Percentiles rank a stretch among this genome's conserved stretches.
These are phyloP conservation scores for Rhinogobio ventralis DNA, from an alignment of 2,797 vertebrate species.

Conservation along the genomic window DNA sequence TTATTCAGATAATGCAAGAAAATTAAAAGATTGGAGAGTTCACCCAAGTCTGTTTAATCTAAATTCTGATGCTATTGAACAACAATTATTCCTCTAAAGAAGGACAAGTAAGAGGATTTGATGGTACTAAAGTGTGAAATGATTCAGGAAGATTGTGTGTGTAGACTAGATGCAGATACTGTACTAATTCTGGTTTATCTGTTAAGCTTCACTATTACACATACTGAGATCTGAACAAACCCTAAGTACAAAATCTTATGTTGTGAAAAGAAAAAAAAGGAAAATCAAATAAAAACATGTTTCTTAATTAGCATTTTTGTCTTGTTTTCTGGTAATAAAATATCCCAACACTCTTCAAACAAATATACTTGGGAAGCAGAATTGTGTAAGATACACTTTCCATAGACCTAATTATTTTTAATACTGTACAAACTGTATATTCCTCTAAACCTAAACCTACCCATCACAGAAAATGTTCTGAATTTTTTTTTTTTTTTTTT, in stretches of 20 bases:
- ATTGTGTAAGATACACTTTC: too few species aligned
- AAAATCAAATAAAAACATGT: background rate
- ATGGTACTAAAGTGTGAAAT: slow-evolving; percentile 9
- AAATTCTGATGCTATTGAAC: background rate
- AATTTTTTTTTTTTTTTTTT: too few species aligned
- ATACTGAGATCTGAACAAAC: background rate
- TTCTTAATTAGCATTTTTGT: background rate
- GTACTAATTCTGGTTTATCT: slow-evolving; percentile 5
- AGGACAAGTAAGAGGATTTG: slow-evolving; percentile 31
- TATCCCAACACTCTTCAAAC: background rate
- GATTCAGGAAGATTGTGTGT: background rate
- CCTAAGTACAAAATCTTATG: background rate
- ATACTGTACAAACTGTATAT: too few species aligned
- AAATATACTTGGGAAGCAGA: background rate
- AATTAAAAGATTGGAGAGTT: slow-evolving; percentile 66
- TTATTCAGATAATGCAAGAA: slow-evolving; percentile 76
- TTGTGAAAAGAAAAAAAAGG: background rate
- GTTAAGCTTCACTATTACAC: background rate
- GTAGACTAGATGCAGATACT: background rate
- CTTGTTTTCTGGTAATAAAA: background rate
- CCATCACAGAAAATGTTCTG: too few species aligned
- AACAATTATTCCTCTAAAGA: background rate
- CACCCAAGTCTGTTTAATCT: slow-evolving; percentile 1
- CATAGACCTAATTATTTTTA: too few species aligned
- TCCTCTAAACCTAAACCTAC: too few species aligned